Conservation (phyloP, 2,797 vertebrate genomes). For the Iguana delicatissima region DNA sequence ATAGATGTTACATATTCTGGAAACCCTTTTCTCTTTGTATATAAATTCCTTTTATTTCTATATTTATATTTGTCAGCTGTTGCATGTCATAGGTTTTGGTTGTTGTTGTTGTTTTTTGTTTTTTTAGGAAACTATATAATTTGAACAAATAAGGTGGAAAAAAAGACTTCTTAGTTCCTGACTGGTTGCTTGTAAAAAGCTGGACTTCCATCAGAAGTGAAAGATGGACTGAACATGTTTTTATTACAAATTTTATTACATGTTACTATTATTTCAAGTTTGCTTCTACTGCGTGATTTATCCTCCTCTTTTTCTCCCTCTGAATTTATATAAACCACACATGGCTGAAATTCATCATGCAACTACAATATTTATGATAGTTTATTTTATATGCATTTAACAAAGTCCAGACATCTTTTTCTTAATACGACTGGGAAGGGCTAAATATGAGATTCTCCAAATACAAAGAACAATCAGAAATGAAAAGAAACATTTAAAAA, state of each 20-base stretch:
- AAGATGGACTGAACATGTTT: background rate
- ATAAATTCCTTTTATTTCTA: background rate
- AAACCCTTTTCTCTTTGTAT: background rate
- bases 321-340: slow-evolving; percentile 23
- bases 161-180: background rate
- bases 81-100: background rate
- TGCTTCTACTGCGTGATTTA: slow-evolving; percentile 7
- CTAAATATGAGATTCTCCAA: slow-evolving; percentile 30
- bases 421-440: slow-evolving; percentile 42
- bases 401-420: slow-evolving; percentile 31
- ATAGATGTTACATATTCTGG: background rate
- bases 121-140: background rate
- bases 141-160: background rate
- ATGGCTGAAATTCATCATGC: slow-evolving; percentile 38
- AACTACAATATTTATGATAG: slow-evolving; percentile 28
- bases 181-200: background rate
- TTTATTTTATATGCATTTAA: slow-evolving; percentile 43
- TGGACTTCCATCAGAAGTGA: background rate
- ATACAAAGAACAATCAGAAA: slow-evolving; percentile 27
- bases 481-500: slow-evolving; percentile 18
- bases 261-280: background rate
- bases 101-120: background rate
- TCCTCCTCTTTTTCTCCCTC: slow-evolving; percentile 24
- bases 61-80: background rate
- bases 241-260: slow-evolving; percentile 6